Base-by-base conservation (phyloP, 2,888 invertebrate genomes). In the Ypsolopha sequella region DNA sequence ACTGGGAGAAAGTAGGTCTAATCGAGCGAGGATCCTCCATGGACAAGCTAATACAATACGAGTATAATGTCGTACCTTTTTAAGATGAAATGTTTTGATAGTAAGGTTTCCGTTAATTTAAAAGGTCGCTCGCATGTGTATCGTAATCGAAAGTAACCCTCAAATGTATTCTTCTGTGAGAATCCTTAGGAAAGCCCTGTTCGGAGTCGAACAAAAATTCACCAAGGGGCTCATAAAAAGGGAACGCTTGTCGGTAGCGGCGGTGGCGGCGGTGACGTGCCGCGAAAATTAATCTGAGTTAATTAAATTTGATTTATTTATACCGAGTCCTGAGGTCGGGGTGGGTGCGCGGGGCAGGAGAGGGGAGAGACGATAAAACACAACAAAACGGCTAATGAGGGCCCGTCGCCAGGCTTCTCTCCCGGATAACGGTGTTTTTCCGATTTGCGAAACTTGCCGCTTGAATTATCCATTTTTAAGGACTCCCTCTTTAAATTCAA, bases 251-350 rank as follows among this genome's bases (percentile, higher is more conserved):
- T 56, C 61, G 65, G 64, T 65, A 67, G 66, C 36, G 14, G 71
- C 65, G 70, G 58, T 59, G 56, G 24, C 24, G 4, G 24, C 24
- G 24, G 24, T 56, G 70, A 71, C 64, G 24, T 24, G 72, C 75
- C 70, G 80, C 73, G 82, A 80, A 84, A 85, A 86, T 85, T 85
- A 86, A 86, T 86, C 80, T 79, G 74, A 80, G 85, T 85, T 86
- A 86, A 86, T 86, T 86, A 86, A 86, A 82, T 84, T 85, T 85
- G 76, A 84, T 82, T 86, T 86, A 86, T 85, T 85, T 86, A 86
- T 85, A 75, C 66, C 71, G 64, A 60, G 66, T 70, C 63, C 67
- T 62, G 68, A 64, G 62, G 61, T 57, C 68, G 50, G 13, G n/a
- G 41, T 36, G 24, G 24, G 4, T 2, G 24, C 24, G 24, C 24